These are phyloP conservation scores for Temnopleurus reevesii DNA, from an alignment of 53 echinoderm and acorn worm species.

Conservation along the genomic window DNA sequence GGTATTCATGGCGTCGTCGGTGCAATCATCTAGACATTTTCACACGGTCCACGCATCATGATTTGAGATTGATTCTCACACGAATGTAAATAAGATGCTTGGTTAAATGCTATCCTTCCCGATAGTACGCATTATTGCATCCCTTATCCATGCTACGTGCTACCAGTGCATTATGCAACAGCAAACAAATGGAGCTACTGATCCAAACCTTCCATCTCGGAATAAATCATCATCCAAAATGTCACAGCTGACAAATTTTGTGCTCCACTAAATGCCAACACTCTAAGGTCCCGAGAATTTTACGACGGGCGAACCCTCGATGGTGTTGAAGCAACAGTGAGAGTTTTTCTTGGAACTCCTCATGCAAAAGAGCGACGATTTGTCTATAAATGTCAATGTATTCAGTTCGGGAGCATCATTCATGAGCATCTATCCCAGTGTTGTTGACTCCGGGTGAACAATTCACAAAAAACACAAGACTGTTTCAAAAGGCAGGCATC, in stretches of 20 bases:
- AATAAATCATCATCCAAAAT: not conserved
- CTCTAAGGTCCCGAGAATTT: not conserved
- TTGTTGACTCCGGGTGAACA: not conserved
- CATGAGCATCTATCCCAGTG: not conserved
- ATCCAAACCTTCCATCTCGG: not conserved
- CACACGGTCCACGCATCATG: not conserved
- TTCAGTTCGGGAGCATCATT: slow-evolving; percentile 5
- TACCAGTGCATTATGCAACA: not conserved
- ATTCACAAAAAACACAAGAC: not conserved
- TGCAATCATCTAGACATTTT: not conserved
- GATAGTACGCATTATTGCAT: not conserved
- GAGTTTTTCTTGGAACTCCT: not conserved
- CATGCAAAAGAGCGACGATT: not conserved
- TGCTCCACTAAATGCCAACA: slow-evolving; percentile 2
- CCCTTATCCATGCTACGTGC: too few relatives aligned
- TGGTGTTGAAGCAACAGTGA: not conserved
- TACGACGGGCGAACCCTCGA: not conserved
- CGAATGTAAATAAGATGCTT: not conserved
- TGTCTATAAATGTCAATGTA: not conserved
- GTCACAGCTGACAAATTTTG: slow-evolving; percentile 36
- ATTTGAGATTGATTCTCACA: not conserved
- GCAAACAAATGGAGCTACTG: not conserved
- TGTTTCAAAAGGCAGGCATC: not conserved
- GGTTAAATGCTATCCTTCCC: not conserved
- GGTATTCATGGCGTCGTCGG: slow-evolving; percentile 1